Conservation (phyloP, 2,888 invertebrate species). For the Eretmocerus hayati region DNA sequence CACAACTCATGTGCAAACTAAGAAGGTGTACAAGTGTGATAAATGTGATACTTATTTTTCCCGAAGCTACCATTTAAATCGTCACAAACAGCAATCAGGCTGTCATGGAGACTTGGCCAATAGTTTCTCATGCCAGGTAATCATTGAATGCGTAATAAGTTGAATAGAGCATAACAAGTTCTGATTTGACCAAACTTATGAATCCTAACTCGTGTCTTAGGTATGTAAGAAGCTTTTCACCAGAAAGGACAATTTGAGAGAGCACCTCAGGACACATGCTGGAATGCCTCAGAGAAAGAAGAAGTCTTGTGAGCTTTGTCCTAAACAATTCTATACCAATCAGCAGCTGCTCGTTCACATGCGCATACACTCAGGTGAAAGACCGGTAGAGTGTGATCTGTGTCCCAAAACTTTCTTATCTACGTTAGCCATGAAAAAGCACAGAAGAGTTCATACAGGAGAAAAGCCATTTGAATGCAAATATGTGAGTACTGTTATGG, state of each 20-base stretch:
- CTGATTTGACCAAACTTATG: too few relatives aligned
- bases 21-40: conserved; percentile 49
- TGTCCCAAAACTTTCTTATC: conserved; percentile 70
- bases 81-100: conserved; percentile 50
- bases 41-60: conserved; percentile 50
- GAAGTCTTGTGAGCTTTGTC: conserved; percentile 58
- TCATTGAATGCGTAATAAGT: too few relatives aligned
- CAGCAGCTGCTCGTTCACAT: conserved; percentile 54
- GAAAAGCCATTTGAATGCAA: conserved; percentile 52
- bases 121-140: conserved; percentile 54
- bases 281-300: conserved; percentile 54
- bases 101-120: conserved; percentile 51
- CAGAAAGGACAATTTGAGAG: conserved; percentile 66
- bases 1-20: conserved; percentile 46
- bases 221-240: conserved; percentile 52
- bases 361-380: conserved; percentile 61
- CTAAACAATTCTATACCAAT: conserved; percentile 55
- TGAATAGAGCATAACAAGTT: too few relatives aligned
- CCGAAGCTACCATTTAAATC: conserved; percentile 51
- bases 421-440: conserved; percentile 70
- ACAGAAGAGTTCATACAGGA: conserved; percentile 53
- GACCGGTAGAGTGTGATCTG: conserved; percentile 64
- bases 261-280: conserved; percentile 64
- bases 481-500: conserved; percentile 40
- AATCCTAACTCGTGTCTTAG: too few relatives aligned